Percentiles rank a stretch among this genome's conserved stretches.
Conservation (phyloP, 2,113 vertebrate species). For the Datnioides undecimradiatus region DNA sequence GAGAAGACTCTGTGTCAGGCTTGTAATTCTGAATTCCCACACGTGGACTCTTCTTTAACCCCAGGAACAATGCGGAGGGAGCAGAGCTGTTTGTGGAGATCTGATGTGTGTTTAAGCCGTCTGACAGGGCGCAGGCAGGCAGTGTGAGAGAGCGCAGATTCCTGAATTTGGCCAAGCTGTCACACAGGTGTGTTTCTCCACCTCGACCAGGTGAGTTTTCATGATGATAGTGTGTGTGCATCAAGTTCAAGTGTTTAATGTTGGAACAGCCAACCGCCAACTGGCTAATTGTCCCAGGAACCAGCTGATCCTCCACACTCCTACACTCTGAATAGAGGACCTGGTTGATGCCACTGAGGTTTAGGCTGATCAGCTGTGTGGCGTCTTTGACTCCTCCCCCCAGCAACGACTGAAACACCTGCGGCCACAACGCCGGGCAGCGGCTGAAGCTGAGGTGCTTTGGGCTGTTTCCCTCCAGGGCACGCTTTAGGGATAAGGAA, state of each 20-base stretch:
- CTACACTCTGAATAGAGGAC: slow-evolving; percentile 87
- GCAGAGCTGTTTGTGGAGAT: slow-evolving; percentile 25
- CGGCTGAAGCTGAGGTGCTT: slow-evolving; percentile 95
- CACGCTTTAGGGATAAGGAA: slow-evolving; percentile 87
- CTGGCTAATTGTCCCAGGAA: slow-evolving; percentile 85
- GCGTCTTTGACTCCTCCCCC: slow-evolving; percentile 87
- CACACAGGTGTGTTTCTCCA: slow-evolving; percentile 88
- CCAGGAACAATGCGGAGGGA: slow-evolving; percentile 79
- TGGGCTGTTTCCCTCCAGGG: slow-evolving; percentile 91
- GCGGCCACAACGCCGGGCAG: slow-evolving; percentile 88
- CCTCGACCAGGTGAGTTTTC: slow-evolving; percentile 80
- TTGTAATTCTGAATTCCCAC: slow-evolving; percentile 87
- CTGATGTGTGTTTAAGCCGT: slow-evolving; percentile 70
- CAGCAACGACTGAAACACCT: slow-evolving; percentile 89
- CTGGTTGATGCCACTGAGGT: slow-evolving; percentile 92
- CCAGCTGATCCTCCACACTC: slow-evolving; percentile 91
- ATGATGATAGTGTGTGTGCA: slow-evolving; percentile 93
- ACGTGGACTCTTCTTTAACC: slow-evolving; percentile 89
- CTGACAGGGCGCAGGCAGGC: slow-evolving; percentile 90
- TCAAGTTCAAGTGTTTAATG: slow-evolving; percentile 92
- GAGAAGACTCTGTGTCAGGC: slow-evolving; percentile 52
- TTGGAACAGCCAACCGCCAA: slow-evolving; percentile 87
- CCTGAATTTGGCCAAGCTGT: slow-evolving; percentile 86
- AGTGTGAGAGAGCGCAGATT: slow-evolving; percentile 89
- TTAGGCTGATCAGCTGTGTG: slow-evolving; percentile 88